Percentiles rank a stretch among this genome's conserved stretches.
Evolutionary conservation across 1,140 invertebrate genomes (phyloP).

Genomic region (Diprion similis): DNA sequence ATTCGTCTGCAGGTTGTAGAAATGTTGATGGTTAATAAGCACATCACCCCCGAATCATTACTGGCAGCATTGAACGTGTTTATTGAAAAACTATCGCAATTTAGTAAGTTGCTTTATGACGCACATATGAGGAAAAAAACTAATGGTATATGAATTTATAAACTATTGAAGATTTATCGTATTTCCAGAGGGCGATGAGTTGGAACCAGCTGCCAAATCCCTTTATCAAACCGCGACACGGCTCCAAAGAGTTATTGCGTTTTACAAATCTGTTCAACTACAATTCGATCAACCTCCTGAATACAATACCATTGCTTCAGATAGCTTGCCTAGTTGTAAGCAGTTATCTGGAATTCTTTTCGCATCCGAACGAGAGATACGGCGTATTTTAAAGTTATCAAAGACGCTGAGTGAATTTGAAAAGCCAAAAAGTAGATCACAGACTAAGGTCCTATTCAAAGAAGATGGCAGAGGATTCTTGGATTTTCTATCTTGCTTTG

Average conservation of each 20-base stretch:
- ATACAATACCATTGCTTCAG: conserved; percentile 46
- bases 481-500: conserved; percentile 66
- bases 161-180: conserved; percentile 11
- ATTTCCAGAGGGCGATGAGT: conserved; percentile 42
- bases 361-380: conserved; percentile 49
- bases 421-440: conserved; percentile 27
- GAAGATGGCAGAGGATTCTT: conserved; percentile 51
- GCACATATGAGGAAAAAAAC: conserved; percentile 11
- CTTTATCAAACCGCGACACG: conserved; percentile 46
- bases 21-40: conserved; percentile 70
- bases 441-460: conserved; percentile 54
- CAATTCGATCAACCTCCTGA: conserved; percentile 50
- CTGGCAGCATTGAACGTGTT: conserved; percentile 63
- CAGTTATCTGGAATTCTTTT: conserved; percentile 41
- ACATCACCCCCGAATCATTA: conserved; percentile 65
- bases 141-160: conserved; percentile 17
- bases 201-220: conserved; percentile 44
- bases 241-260: conserved; percentile 51
- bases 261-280: conserved; percentile 55
- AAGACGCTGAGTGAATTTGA: conserved; percentile 41
- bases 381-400: conserved; percentile 47
- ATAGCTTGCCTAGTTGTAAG: conserved; percentile 34
- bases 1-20: conserved; percentile 76
- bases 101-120: conserved; percentile 28
- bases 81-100: conserved; percentile 42